Percentiles rank a stretch among this genome's conserved stretches.
These are phyloP conservation scores for Polypterus bichir DNA, from an alignment of 2,113 vertebrate species.

Conservation along the genomic window DNA sequence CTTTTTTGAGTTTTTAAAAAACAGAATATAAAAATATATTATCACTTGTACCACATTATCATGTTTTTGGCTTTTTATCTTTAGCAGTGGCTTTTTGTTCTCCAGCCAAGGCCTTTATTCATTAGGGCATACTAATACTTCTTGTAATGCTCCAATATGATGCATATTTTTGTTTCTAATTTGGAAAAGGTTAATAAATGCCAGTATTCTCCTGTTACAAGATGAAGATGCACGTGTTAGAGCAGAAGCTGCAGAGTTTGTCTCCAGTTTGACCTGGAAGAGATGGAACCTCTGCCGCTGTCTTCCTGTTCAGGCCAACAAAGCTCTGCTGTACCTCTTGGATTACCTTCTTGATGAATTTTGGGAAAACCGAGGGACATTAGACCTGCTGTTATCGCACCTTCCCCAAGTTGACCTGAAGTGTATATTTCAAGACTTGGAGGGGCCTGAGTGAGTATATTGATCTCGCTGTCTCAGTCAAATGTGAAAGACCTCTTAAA, in stretches of 20 bases:
- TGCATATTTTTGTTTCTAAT: no score
- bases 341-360: slow-evolving; percentile 48
- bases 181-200: slow-evolving; percentile 46
- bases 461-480: no score
- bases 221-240: slow-evolving; percentile 65
- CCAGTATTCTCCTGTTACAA: slow-evolving; percentile 61
- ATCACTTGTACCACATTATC: no score
- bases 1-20: no score
- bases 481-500: no score
- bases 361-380: slow-evolving; percentile 36
- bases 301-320: slow-evolving; percentile 50
- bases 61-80: no score
- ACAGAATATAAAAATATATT: no score
- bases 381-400: slow-evolving; percentile 49
- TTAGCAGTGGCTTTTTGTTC: no score
- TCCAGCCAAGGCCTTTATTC: no score
- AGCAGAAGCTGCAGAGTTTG: slow-evolving; percentile 42
- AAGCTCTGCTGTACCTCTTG: slow-evolving; percentile 50
- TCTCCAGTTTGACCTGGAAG: slow-evolving; percentile 35
- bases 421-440: slow-evolving; percentile 36
- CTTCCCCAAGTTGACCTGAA: slow-evolving; percentile 50
- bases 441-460: slow-evolving; percentile 38
- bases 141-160: no score
- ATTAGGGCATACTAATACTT: no score
- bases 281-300: background rate